Evolutionary conservation across 2,113 vertebrate species (phyloP).

Genomic region (Ictidomys tridecemlineatus): DNA sequence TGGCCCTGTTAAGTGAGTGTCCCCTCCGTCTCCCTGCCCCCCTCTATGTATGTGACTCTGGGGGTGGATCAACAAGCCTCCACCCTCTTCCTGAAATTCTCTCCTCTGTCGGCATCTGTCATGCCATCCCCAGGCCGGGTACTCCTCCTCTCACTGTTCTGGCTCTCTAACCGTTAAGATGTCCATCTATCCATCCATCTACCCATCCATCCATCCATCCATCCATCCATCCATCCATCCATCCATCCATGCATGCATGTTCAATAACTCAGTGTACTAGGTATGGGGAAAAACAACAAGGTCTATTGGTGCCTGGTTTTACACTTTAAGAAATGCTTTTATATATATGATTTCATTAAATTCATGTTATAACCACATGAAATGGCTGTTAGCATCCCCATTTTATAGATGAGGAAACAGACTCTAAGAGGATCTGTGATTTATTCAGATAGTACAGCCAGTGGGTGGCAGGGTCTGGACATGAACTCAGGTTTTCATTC

Average conservation of each 20-base stretch:
- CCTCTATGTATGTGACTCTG: background rate
- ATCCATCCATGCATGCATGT: background rate
- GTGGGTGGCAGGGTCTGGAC: constrained; percentile 73
- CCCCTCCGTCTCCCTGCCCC: background rate
- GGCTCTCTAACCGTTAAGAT: background rate
- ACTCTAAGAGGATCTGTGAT: constrained; percentile 16
- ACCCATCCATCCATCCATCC: background rate
- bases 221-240: background rate
- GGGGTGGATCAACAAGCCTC: background rate
- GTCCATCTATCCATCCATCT: background rate
- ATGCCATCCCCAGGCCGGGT: background rate
- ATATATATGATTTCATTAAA: constrained; percentile 63
- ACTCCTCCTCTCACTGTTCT: background rate
- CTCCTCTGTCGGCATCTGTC: background rate
- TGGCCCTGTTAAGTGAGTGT: background rate
- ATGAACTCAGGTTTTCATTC: constrained; percentile 45
- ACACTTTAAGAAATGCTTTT: constrained; percentile 46
- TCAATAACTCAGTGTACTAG: constrained; percentile 30
- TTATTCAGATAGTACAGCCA: constrained; percentile 66
- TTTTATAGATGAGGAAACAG: constrained; percentile 43
- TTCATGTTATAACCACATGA: constrained; percentile 26
- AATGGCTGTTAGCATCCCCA: background rate
- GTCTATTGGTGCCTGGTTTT: constrained; percentile 45
- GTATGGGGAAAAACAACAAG: constrained; percentile 19
- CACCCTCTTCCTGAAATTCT: background rate